phyloP scores from a whole-genome alignment of 2,113 vertebrate species.

The Hyla sarda region DNA sequence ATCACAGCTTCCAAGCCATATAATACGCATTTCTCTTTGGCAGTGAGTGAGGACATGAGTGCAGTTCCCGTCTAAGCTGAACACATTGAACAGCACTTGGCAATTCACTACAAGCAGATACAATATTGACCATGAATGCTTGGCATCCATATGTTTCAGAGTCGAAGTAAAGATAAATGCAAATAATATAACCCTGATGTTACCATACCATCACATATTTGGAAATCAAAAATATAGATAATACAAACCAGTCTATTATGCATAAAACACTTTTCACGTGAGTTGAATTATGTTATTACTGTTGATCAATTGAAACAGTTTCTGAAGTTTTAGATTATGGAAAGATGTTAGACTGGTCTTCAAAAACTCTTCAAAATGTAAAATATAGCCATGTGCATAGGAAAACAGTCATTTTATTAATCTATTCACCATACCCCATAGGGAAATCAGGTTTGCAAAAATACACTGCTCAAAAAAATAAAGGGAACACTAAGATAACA shows the following conservation, averaged over 20 bases:
- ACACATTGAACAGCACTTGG: conserved; percentile 13
- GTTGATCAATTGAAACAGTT: too few relatives aligned
- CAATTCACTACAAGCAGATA: not conserved
- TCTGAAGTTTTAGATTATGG: too few relatives aligned
- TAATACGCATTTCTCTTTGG: not conserved
- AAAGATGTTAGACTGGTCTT: too few relatives aligned
- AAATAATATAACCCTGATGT: not conserved
- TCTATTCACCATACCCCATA: too few relatives aligned
- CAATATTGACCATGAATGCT: not conserved
- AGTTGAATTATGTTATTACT: too few relatives aligned
- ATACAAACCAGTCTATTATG: not conserved
- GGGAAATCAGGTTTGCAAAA: too few relatives aligned
- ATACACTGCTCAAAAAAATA: too few relatives aligned
- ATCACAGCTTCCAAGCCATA: not conserved
- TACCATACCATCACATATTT: not conserved
- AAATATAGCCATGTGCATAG: too few relatives aligned
- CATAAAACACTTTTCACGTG: too few relatives aligned
- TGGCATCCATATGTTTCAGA: not conserved
- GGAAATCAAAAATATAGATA: not conserved
- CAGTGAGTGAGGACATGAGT: conserved; percentile 5
- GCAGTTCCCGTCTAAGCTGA: not conserved
- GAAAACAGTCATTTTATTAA: too few relatives aligned
- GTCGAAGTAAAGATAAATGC: not conserved
- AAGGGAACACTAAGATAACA: too few relatives aligned
- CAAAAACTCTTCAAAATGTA: too few relatives aligned